phyloP scores from a whole-genome alignment of 2,888 invertebrate species.

The Aporophyla nigra region DNA sequence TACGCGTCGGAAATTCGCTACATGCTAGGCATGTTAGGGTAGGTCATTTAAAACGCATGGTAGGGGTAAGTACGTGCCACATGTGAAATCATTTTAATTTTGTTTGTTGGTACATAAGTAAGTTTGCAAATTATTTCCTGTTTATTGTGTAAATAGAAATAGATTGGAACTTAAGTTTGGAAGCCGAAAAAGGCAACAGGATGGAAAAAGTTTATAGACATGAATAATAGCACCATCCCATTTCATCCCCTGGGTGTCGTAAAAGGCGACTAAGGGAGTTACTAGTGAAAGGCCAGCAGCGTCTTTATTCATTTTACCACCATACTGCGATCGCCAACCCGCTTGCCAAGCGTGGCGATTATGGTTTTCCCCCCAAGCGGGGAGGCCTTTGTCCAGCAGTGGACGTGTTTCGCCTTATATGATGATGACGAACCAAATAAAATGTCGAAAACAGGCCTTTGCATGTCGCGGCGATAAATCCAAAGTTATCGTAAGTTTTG shows the following conservation, averaged over 20 bases:
- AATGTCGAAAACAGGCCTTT: conserved; percentile 33
- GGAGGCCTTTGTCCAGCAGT: no score
- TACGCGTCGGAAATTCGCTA: background rate
- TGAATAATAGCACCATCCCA: no score
- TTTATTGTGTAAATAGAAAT: conserved; percentile 13
- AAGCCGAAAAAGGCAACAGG: no score
- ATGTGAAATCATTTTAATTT: background rate
- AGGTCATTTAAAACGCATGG: background rate
- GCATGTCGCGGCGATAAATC: conserved; percentile 23
- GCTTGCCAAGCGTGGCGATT: no score
- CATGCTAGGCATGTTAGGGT: background rate
- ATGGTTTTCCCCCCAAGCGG: no score
- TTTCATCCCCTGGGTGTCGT: no score
- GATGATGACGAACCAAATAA: conserved; percentile 15
- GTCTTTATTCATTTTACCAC: no score
- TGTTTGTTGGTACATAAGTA: background rate
- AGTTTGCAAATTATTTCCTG: conserved; percentile 10
- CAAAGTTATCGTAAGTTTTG: conserved; percentile 16
- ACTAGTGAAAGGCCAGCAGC: no score
- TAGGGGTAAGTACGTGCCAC: background rate
- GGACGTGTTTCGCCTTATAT: no score
- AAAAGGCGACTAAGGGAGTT: no score
- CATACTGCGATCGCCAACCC: no score
- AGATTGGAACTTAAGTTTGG: background rate
- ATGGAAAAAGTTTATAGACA: background rate